phyloP scores from a whole-genome alignment of 1,140 invertebrate genomes.

The Saccostrea echinata region DNA sequence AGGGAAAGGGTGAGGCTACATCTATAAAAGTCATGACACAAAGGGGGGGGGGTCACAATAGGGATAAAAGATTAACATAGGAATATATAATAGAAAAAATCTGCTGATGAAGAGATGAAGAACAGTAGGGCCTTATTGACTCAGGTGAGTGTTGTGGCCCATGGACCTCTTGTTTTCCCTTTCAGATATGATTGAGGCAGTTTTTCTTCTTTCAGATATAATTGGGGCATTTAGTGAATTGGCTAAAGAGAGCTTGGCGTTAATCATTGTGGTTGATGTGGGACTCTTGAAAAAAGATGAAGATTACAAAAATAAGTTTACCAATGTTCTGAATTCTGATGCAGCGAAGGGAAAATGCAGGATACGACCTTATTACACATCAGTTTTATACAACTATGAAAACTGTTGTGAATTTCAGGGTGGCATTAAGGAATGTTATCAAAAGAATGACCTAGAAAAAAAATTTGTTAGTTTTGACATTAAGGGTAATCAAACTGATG shows the following conservation, averaged over 20 bases:
- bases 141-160: no score
- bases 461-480: background rate
- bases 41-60: no score
- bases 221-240: background rate
- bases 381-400: background rate
- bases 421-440: background rate
- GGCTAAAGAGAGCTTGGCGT: background rate
- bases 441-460: background rate
- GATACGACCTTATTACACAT: background rate
- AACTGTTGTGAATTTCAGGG: background rate
- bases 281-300: background rate
- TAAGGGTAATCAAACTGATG: background rate
- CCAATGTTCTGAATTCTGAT: background rate
- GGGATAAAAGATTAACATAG: no score
- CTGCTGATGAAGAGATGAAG: no score
- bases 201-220: background rate
- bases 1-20: no score
- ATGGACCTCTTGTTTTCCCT: no score
- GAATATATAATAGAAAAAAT: no score
- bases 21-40: no score
- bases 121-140: no score
- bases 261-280: slow-evolving; percentile 1
- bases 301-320: background rate
- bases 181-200: no score
- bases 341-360: background rate